Base-by-base conservation (phyloP, 2,888 invertebrate genomes). In the Drosophila niveifrons region DNA sequence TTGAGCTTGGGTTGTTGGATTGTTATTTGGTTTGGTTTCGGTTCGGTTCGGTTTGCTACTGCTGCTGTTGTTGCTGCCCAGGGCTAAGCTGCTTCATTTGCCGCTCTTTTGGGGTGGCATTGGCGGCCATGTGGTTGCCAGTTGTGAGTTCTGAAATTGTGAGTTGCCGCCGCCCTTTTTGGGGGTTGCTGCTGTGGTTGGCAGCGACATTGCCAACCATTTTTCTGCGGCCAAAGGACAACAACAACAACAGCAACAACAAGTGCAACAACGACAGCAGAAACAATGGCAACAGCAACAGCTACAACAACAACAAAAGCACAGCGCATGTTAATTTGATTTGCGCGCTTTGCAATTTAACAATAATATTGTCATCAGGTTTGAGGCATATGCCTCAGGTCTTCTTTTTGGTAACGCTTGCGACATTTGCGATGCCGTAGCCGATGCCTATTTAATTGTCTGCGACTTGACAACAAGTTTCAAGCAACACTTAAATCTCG, bases 281-380 rank as follows among this genome's bases (percentile, higher is more conserved):
- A n/a, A 34, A 36, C 43, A 44, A 34, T 1, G 18, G 8, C 31
- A 41, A 11, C 57, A 63, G 15, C 51, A 50, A 18, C 52, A 31
- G 2, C 66, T 44, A 44, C 55, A 23, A 23, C 46, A 41, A 15
- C 29, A 46, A 34, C 56, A 44, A 63, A 62, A 71, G 78, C 64
- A 58, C 68, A 51, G 61, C 68, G 71, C 79, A 78, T 88, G 88
- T 86, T 86, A 86, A 86, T 86, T 86, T 86, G 90, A 86, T 86
- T 86, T 86, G 89, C 82, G 80, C 86, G 78, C 89, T 85, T 85
- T 89, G 82, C 90, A 89, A 88, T 85, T 82, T 72, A 78, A 89
- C 88, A 89, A 85, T 85, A 88, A 89, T 85, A 86, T 83, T 86
- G 86, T 80, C 89, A 84, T 82, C 85, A 89, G 65, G 71, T 68